These are phyloP conservation scores for Onychostruthus taczanowskii DNA, from an alignment of 2,113 vertebrate species.

Conservation along the genomic window DNA sequence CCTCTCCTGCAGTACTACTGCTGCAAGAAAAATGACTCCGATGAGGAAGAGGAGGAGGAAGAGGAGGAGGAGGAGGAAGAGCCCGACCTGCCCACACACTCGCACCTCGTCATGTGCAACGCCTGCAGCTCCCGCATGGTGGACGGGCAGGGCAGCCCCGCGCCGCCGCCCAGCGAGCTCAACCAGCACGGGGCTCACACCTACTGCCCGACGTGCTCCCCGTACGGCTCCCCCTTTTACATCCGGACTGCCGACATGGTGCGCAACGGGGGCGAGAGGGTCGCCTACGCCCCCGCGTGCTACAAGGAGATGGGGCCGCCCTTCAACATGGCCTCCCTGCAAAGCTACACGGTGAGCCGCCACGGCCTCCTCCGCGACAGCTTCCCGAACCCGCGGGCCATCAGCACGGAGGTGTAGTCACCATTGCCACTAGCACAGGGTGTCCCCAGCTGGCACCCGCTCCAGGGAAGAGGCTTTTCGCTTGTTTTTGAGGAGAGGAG, in stretches of 20 bases:
- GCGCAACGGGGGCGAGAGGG: constrained; percentile 87
- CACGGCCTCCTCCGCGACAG: constrained; percentile 71
- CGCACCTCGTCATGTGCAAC: constrained; percentile 82
- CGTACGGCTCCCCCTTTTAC: constrained; percentile 88
- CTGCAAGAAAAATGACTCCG: constrained; percentile 92
- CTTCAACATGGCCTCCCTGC: constrained; percentile 78
- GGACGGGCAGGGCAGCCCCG: constrained; percentile 77
- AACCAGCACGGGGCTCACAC: constrained; percentile 59
- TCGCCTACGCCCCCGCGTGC: constrained; percentile 82
- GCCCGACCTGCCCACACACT: constrained; percentile 69
- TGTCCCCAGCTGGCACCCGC: not conserved
- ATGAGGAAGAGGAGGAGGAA: constrained; percentile 76
- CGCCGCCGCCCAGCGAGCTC: constrained; percentile 68
- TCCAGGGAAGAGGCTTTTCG: not conserved
- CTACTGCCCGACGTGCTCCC: constrained; percentile 87
- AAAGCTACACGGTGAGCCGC: constrained; percentile 82
- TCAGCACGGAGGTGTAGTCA: constrained; percentile 92
- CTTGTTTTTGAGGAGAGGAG: not conserved
- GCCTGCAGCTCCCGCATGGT: constrained; percentile 81
- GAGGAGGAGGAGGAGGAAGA: constrained; percentile 75
- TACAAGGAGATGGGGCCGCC: constrained; percentile 84
- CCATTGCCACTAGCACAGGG: not conserved
- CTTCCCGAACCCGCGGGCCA: constrained; percentile 85
- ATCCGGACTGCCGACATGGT: constrained; percentile 86
- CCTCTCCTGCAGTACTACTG: constrained; percentile 87